Evolutionary conservation across 2,113 vertebrate species (phyloP).

Genomic region (Caracal caracal): DNA sequence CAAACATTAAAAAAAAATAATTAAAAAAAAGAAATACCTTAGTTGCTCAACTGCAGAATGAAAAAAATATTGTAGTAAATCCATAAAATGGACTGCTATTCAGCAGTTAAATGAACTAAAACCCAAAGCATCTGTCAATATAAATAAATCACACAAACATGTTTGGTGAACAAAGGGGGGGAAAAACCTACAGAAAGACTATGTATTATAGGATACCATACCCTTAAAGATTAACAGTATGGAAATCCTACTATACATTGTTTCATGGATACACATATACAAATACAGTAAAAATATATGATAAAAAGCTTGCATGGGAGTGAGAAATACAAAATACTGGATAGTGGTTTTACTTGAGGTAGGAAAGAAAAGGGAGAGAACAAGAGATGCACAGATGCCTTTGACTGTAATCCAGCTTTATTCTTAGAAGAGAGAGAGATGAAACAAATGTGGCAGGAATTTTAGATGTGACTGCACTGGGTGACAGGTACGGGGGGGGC

Average conservation of each 20-base stretch:
- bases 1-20: no score
- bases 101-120: not conserved
- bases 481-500: rapidly evolving
- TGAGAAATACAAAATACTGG: not conserved
- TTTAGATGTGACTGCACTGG: not conserved
- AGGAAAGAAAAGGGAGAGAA: not conserved
- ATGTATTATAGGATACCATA: not conserved
- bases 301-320: not conserved
- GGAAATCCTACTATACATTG: not conserved
- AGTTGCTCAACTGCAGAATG: not conserved
- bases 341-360: not conserved
- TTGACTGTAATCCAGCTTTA: not conserved
- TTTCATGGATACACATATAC: not conserved
- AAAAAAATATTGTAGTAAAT: slow-evolving; percentile 14
- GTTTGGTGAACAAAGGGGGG: not conserved
- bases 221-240: not conserved
- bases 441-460: not conserved
- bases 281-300: not conserved
- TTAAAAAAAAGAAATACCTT: not conserved
- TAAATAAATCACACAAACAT: not conserved
- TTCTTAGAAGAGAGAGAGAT: not conserved
- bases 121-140: not conserved
- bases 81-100: not conserved
- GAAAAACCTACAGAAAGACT: not conserved
- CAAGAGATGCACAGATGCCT: not conserved